phyloP scores from a whole-genome alignment of 2,113 vertebrate species.

The Paradoxurus hermaphroditus region DNA sequence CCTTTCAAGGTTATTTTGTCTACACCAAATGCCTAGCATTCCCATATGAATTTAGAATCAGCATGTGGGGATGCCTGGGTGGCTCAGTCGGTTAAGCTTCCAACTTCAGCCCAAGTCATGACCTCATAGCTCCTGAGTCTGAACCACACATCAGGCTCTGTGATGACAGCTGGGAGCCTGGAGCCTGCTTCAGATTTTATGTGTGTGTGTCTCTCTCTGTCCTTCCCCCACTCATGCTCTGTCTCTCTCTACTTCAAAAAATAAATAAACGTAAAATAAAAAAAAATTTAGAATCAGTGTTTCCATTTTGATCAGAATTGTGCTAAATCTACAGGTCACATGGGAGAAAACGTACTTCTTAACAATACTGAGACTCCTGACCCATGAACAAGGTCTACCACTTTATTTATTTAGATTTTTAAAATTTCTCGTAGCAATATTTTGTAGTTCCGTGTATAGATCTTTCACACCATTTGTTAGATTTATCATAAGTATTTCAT shows the following conservation, averaged over 20 bases:
- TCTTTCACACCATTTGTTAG: not conserved
- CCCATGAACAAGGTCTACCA: not conserved
- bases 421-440: not conserved
- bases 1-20: not conserved
- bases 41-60: not conserved
- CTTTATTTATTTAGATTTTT: not conserved
- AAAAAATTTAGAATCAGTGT: not conserved
- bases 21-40: not conserved
- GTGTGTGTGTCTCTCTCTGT: too few relatives aligned
- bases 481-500: not conserved
- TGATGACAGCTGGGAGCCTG: too few relatives aligned
- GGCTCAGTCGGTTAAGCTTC: too few relatives aligned
- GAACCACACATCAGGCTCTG: too few relatives aligned
- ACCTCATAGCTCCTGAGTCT: too few relatives aligned
- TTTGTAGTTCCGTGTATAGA: not conserved
- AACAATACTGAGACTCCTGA: not conserved
- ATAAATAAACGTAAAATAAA: too few relatives aligned
- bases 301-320: not conserved
- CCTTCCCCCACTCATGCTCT: too few relatives aligned
- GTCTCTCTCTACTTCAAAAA: too few relatives aligned
- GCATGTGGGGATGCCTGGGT: not conserved
- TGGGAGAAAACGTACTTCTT: not conserved
- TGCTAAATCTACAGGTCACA: not conserved
- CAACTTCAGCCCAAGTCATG: too few relatives aligned
- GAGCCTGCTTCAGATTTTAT: too few relatives aligned